Evolutionary conservation across 2,888 invertebrate species (phyloP), one percentile per base, ranked within the genome.

Genomic region (Osmoderma eremita): DNA sequence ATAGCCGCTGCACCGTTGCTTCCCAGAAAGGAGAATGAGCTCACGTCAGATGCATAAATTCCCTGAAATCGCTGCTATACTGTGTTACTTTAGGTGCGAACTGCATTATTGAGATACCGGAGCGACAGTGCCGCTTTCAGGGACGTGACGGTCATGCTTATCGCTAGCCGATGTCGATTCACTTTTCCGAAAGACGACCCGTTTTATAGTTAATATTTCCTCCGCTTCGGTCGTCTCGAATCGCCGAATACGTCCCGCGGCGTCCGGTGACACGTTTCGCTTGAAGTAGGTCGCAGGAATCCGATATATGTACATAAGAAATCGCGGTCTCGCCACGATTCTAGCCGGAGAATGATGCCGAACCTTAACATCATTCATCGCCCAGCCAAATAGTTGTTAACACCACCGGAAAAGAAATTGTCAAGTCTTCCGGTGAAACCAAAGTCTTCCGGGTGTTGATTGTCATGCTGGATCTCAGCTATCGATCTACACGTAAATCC

Each of bases 121-220:
- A 20, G 38, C 17, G 18, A 39, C 18, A 12, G 38, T 53, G 24
- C 50, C 50, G 13, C 24, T 53, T 20, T 17, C 38, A 53, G 39
- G 10, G 38, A 53, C 53, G 53, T 18, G 53, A 53, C 53, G 38
- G 17, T 53, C 39, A 38, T 53, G 38, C 17, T 17, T 53, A 53
- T 53, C 38, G 24, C 38, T 38, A 2, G 22, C 3, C 20, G 12
- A 17, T 38, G 36, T 38, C 53, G 18, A 53, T 53, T 53, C 53
- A 53, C 53, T 53, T 53, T 53, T 53, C 53, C 17, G 53, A 53
- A 53, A 38, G 38, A 15, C 20, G 49, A 22, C 18, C 49, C 53
- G 18, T 38, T 38, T 53, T 53, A 53, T 53, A 17, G 38, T 53
- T 53, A 36, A 36, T 38, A 39, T 38, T 53, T 53, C 36, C 38